Conservation (phyloP, 2,797 vertebrate genomes). For the Alauda arvensis region DNA sequence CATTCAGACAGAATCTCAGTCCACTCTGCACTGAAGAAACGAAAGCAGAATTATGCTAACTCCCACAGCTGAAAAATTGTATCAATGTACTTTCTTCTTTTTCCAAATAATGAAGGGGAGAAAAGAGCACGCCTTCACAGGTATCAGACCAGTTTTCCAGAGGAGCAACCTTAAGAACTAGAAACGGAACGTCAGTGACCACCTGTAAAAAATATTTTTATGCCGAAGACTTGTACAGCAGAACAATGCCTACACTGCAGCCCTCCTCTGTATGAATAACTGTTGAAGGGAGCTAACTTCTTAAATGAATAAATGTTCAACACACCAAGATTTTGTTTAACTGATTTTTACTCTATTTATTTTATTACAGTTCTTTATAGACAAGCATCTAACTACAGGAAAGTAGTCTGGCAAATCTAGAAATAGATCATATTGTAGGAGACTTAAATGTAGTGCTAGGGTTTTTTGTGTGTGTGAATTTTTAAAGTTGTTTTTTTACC, state of each 20-base stretch:
- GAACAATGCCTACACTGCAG: constrained; percentile 53
- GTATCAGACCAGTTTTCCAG: constrained; percentile 15
- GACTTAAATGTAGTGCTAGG: constrained; percentile 33
- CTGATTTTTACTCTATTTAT: constrained; percentile 77
- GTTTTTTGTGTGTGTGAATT: background rate
- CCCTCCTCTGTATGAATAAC: constrained; percentile 51
- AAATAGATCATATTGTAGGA: constrained; percentile 55
- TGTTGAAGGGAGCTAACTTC: constrained; percentile 59
- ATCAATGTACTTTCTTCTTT: constrained; percentile 21
- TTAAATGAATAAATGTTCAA: constrained; percentile 58
- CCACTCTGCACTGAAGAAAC: constrained; percentile 83
- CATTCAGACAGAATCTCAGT: constrained; percentile 85
- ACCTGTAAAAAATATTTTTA: constrained; percentile 58
- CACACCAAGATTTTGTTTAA: constrained; percentile 65
- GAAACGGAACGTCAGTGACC: background rate
- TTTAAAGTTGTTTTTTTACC: constrained; percentile 54
- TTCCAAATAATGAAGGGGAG: constrained; percentile 25
- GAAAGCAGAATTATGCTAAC: constrained; percentile 47
- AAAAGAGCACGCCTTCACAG: constrained; percentile 52
- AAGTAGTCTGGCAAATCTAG: constrained; percentile 65
- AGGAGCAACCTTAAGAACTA: constrained; percentile 51
- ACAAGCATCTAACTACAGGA: constrained; percentile 66
- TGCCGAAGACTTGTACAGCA: constrained; percentile 57
- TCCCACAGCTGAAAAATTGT: constrained; percentile 17
- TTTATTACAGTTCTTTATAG: constrained; percentile 72